Percentiles rank a stretch among this genome's conserved stretches.
These are phyloP conservation scores for Varecia variegata DNA, from an alignment of 2,797 vertebrate genomes.

Conservation along the genomic window DNA sequence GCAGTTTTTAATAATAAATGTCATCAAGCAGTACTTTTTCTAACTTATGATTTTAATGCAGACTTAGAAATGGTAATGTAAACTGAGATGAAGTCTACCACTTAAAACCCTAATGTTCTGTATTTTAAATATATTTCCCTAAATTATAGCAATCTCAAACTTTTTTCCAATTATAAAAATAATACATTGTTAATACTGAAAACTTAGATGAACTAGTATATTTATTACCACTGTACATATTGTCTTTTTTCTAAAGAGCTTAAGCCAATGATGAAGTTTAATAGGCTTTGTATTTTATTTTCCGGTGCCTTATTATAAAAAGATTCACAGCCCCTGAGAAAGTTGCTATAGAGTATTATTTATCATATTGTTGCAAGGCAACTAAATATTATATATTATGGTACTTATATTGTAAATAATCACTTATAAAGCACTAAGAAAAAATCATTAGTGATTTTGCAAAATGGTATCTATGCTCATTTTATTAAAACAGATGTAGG, in stretches of 20 bases:
- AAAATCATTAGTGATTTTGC: not conserved
- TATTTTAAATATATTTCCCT: constrained; percentile 4
- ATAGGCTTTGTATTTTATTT: constrained; percentile 39
- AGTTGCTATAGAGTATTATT: not conserved
- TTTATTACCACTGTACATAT: not conserved
- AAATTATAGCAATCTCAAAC: not conserved
- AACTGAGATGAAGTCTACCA: not conserved
- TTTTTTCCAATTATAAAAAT: constrained; percentile 17
- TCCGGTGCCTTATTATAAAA: not conserved
- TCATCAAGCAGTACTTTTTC: not conserved
- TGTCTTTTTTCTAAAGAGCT: not conserved
- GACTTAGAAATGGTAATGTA: not conserved
- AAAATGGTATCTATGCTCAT: constrained; percentile 5
- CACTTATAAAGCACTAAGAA: constrained; percentile 4
- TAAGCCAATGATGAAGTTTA: not conserved
- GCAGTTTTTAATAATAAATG: not conserved
- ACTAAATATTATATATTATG: not conserved
- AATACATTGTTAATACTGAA: not conserved
- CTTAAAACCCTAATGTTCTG: not conserved
- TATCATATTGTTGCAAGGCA: not conserved
- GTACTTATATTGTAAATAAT: not conserved
- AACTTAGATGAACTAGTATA: not conserved
- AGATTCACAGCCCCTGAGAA: constrained; percentile 1
- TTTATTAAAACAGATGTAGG: constrained; percentile 14
- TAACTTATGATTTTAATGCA: not conserved